Percentiles rank a stretch among this genome's conserved stretches.
Conservation (phyloP, 2,113 vertebrate genomes). For the Smithornis capensis region DNA sequence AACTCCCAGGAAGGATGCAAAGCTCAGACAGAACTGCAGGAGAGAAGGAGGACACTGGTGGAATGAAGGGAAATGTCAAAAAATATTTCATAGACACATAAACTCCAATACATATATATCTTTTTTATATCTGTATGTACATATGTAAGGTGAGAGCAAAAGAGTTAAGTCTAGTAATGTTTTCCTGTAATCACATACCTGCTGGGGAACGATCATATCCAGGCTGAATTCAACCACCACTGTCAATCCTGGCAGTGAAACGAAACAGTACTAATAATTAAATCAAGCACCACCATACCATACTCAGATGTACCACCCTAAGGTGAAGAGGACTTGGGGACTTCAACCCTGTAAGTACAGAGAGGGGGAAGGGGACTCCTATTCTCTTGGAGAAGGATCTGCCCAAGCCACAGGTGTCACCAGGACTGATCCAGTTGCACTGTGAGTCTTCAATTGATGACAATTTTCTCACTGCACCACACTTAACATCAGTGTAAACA, state of each 20-base stretch:
- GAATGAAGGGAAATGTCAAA: background rate
- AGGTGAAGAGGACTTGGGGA: background rate
- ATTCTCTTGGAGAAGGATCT: background rate
- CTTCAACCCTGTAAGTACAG: fast-evolving
- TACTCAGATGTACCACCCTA: background rate
- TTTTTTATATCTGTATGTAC: background rate
- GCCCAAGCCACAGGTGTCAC: background rate
- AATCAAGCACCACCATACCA: background rate
- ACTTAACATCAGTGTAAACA: background rate
- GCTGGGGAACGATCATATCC: background rate
- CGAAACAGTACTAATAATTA: background rate
- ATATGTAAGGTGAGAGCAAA: background rate
- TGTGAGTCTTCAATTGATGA: background rate
- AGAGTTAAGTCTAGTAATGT: background rate
- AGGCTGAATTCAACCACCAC: background rate
- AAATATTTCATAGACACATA: background rate
- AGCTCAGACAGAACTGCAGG: background rate
- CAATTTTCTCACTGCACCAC: background rate
- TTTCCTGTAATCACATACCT: background rate
- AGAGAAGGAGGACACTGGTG: background rate
- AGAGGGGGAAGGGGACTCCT: background rate
- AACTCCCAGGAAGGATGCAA: background rate
- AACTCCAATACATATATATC: background rate
- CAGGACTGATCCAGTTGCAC: background rate
- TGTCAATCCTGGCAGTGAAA: background rate